Conservation (phyloP, 2,113 vertebrate genomes). For the Callipepla squamata region DNA sequence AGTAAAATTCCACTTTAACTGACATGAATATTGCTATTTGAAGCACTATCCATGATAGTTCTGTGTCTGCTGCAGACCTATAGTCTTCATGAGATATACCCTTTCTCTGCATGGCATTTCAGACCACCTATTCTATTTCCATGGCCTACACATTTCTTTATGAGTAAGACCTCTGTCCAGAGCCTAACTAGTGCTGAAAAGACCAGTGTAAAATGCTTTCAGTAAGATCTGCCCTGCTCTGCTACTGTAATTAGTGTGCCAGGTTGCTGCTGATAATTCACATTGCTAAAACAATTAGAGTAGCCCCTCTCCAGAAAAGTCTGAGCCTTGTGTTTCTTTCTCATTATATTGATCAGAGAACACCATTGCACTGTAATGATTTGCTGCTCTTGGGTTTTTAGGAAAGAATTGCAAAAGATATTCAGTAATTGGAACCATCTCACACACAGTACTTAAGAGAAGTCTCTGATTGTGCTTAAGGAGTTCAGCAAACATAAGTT, state of each 20-base stretch:
- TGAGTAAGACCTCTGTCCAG: not conserved
- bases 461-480: not conserved
- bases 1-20: not conserved
- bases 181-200: not conserved
- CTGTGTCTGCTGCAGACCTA: not conserved
- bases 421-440: not conserved
- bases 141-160: not conserved
- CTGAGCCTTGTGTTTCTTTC: not conserved
- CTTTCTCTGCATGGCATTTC: not conserved
- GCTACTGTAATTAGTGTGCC: not conserved
- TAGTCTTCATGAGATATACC: not conserved
- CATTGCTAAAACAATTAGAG: not conserved
- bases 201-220: not conserved
- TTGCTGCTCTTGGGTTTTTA: not conserved
- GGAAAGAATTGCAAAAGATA: not conserved
- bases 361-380: not conserved
- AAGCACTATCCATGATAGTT: not conserved
- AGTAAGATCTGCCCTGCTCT: accelerated
- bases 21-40: not conserved
- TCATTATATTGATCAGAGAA: not conserved
- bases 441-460: not conserved
- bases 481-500: not conserved
- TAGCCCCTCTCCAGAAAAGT: not conserved
- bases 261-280: not conserved
- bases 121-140: not conserved